phyloP scores from a whole-genome alignment of 2,113 vertebrate genomes.

The Ceyx melanurus region DNA sequence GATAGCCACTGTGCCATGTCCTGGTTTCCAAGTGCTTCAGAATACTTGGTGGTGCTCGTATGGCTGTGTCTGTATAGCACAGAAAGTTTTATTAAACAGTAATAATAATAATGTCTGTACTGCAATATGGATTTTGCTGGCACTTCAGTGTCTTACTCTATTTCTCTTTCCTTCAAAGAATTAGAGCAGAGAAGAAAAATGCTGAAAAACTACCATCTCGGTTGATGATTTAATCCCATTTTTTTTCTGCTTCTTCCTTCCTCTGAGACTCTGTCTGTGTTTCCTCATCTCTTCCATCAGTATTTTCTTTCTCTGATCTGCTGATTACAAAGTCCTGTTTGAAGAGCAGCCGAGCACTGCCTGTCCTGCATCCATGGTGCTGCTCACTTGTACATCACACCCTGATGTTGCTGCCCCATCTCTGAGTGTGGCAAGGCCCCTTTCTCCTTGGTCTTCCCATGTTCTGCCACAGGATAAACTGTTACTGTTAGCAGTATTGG shows the following conservation, averaged over 20 bases:
- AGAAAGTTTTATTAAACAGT: conserved; percentile 17
- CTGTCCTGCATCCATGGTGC: not conserved
- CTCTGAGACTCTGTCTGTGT: not conserved
- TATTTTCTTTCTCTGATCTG: not conserved
- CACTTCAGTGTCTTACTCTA: not conserved
- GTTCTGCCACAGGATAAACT: not conserved
- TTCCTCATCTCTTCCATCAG: not conserved
- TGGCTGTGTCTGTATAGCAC: not conserved
- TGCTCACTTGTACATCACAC: not conserved
- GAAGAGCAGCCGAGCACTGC: not conserved
- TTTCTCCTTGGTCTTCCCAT: not conserved
- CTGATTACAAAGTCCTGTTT: not conserved
- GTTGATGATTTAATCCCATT: not conserved
- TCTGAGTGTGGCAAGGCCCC: not conserved
- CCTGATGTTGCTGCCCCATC: not conserved
- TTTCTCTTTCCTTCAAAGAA: not conserved
- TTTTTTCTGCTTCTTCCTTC: not conserved
- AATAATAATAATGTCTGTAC: not conserved
- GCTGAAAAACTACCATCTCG: not conserved
- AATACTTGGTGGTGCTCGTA: not conserved
- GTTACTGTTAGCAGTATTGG: not conserved
- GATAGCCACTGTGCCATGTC: not conserved
- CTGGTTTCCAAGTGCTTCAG: not conserved
- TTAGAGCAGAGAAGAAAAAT: not conserved
- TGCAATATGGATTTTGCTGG: conserved; percentile 8